These are phyloP conservation scores for Champsocephalus esox DNA, from an alignment of 2,797 vertebrate species.

Conservation along the genomic window DNA sequence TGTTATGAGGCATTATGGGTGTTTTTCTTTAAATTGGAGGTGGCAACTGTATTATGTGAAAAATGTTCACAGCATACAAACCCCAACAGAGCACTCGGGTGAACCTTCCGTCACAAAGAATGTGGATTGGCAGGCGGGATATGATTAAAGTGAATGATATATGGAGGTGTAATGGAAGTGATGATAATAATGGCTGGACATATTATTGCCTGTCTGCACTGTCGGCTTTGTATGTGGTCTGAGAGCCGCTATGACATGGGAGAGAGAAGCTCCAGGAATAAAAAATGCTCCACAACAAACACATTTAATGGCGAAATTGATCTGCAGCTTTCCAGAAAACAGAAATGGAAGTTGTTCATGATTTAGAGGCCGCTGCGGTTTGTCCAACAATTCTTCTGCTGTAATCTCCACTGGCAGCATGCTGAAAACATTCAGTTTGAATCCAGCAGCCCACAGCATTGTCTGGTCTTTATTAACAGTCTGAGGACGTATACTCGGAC, in stretches of 20 bases:
- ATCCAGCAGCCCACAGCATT: conserved; percentile 53
- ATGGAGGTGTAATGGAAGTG: conserved; percentile 35
- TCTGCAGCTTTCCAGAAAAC: conserved; percentile 29
- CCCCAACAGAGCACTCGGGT: conserved; percentile 24
- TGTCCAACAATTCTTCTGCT: conserved; percentile 30
- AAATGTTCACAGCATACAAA: conserved; percentile 22
- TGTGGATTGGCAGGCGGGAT: conserved; percentile 2
- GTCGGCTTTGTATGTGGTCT: conserved; percentile 3
- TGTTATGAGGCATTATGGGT: conserved; percentile 37
- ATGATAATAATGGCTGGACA: conserved; percentile 25
- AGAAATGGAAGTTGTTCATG: conserved; percentile 51
- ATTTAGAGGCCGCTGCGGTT: conserved; percentile 29
- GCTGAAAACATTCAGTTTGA: conserved; percentile 52
- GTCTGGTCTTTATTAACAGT: conserved; percentile 78
- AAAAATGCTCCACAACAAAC: conserved; percentile 22
- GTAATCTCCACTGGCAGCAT: conserved; percentile 55
- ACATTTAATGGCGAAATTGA: conserved; percentile 37
- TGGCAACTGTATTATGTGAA: neutral
- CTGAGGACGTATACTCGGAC: conserved; percentile 49
- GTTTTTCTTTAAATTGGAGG: conserved; percentile 26
- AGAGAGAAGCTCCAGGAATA: conserved; percentile 5
- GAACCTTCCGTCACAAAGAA: conserved; percentile 26
- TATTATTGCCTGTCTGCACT: conserved; percentile 27
- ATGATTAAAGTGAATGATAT: neutral
- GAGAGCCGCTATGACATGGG: neutral